Evolutionary conservation across 2,797 vertebrate species (phyloP).

Genomic region (Myripristis jacobus): DNA sequence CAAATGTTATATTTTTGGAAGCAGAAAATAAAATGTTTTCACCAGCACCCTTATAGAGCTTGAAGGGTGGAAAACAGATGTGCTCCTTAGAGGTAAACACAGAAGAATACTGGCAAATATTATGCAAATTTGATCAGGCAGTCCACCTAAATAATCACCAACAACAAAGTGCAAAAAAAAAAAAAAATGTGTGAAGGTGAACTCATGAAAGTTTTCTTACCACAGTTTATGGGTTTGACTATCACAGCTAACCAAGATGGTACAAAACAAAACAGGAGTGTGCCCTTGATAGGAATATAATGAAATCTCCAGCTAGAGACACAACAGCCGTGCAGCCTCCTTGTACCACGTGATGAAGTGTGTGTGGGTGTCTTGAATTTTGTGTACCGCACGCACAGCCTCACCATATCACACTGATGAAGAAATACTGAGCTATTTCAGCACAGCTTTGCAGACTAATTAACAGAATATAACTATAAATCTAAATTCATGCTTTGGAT

Average conservation of each 20-base stretch:
- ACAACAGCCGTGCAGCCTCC: constrained; percentile 32
- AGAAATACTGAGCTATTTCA: constrained; percentile 18
- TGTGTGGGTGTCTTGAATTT: constrained; percentile 22
- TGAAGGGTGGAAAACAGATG: constrained; percentile 1
- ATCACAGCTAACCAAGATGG: constrained; percentile 29
- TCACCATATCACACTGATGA: constrained; percentile 17
- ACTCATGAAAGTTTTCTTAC: constrained; percentile 30
- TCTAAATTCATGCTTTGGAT: constrained; percentile 26
- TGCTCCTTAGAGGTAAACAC: constrained; percentile 13
- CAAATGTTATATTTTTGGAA: background rate
- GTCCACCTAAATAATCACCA: background rate
- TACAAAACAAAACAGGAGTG: constrained; percentile 48
- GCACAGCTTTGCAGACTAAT: constrained; percentile 25
- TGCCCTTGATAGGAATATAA: constrained; percentile 40
- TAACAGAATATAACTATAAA: constrained; percentile 40
- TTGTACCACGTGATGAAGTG: constrained; percentile 35
- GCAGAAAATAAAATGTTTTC: constrained; percentile 15
- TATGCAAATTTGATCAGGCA: background rate
- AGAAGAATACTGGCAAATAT: constrained; percentile 12
- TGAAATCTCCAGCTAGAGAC: constrained; percentile 39
- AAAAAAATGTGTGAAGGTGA: constrained; percentile 25
- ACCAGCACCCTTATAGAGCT: background rate
- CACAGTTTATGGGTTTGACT: constrained; percentile 18
- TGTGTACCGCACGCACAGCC: constrained; percentile 25
- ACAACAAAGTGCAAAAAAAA: background rate